Percentiles rank a stretch among this genome's conserved stretches.
Evolutionary conservation across 2,797 vertebrate genomes (phyloP).

Genomic region (Pitangus sulphuratus): DNA sequence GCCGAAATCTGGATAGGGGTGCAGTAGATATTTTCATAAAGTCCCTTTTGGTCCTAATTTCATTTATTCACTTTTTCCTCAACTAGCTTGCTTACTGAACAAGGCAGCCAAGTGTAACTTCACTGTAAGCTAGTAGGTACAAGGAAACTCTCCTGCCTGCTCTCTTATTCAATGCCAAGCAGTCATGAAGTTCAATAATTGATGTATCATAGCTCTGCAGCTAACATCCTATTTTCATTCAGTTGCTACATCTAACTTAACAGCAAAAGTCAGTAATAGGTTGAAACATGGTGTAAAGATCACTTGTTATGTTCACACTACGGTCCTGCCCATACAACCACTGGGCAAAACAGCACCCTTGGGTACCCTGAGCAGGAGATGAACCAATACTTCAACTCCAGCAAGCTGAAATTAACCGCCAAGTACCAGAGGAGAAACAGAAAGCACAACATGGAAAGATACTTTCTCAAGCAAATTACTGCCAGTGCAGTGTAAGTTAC

Average conservation of each 20-base stretch:
- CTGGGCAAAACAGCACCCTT: neutral
- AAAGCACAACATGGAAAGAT: neutral
- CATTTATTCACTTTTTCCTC: neutral
- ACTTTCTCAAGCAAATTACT: neutral
- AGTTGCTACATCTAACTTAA: neutral
- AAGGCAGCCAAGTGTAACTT: neutral
- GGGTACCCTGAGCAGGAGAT: neutral
- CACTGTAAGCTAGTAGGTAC: neutral
- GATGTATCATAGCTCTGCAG: neutral
- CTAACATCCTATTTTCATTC: neutral
- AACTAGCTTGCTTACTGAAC: neutral
- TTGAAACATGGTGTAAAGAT: neutral
- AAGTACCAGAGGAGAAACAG: neutral
- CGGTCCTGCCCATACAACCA: neutral
- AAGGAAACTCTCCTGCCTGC: neutral
- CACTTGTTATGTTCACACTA: neutral
- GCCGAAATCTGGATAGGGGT: neutral
- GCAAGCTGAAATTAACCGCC: neutral
- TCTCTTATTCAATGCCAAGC: neutral
- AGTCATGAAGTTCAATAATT: neutral
- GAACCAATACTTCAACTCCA: neutral
- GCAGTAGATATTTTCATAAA: neutral
- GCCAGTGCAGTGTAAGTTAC: neutral
- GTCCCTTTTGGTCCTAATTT: neutral
- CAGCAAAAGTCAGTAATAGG: accelerated